Evolutionary conservation across 37 sponge, comb jelly and placozoan genomes (phyloP).

Genomic region (Halisarca cf. caerulea): DNA sequence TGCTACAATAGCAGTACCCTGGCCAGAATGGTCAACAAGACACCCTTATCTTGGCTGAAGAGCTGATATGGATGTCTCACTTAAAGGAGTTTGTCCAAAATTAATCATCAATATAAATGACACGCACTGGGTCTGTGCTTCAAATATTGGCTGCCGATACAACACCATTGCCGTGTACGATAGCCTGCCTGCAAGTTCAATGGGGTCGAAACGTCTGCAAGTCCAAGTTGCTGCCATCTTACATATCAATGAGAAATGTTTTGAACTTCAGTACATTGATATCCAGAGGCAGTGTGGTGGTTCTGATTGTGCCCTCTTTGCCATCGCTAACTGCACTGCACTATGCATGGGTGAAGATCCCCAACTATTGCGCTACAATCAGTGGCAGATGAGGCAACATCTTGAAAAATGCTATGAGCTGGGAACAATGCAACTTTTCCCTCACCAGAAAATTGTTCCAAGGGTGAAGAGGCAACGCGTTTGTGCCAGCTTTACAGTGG

Average conservation of each 20-base stretch:
- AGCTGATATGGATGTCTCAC: conserved; percentile 24
- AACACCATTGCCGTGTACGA: conserved; percentile 30
- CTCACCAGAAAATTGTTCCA: background rate
- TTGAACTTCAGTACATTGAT: background rate
- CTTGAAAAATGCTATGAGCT: conserved; percentile 3
- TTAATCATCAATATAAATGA: conserved; percentile 24
- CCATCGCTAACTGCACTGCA: conserved; percentile 4
- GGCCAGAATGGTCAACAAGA: conserved; percentile 37
- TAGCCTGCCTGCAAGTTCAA: conserved; percentile 30
- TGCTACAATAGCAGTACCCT: conserved; percentile 27
- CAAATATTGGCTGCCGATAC: conserved; percentile 18
- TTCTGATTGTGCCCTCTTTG: conserved; percentile 9
- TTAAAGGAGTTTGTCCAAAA: conserved; percentile 34
- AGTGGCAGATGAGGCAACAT: conserved; percentile 14
- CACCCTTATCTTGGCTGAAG: conserved; percentile 22
- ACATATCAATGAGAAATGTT: background rate
- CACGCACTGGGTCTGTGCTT: conserved; percentile 39
- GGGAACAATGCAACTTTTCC: conserved; percentile 21
- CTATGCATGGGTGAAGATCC: conserved; percentile 13
- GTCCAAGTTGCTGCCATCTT: conserved; percentile 30
- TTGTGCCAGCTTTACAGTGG: conserved; percentile 3
- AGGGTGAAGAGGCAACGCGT: conserved; percentile 25
- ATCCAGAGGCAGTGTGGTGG: conserved; percentile 13
- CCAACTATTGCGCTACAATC: background rate
- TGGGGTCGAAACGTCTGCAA: conserved; percentile 26